Evolutionary conservation across 1,140 invertebrate genomes (phyloP).

Genomic region (Neodiprion pinetum): DNA sequence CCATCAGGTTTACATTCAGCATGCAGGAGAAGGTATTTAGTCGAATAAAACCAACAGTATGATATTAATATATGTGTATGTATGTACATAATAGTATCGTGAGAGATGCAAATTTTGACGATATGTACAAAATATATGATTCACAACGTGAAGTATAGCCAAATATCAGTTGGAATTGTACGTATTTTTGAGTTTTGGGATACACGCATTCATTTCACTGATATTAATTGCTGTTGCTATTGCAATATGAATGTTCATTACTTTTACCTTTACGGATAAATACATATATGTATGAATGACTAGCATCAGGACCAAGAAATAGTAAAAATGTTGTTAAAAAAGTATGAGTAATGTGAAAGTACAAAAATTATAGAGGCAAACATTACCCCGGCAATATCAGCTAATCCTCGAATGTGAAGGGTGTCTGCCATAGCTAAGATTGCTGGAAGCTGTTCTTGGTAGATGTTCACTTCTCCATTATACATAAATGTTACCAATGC

Average conservation of each 20-base stretch:
- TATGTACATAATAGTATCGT: background rate
- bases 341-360: constrained; percentile 18
- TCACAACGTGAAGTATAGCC: too few relatives aligned
- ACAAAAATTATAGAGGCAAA: constrained; percentile 9
- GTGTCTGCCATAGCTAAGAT: constrained; percentile 84
- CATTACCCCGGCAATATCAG: constrained; percentile 77
- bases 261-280: too few relatives aligned
- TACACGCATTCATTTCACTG: too few relatives aligned
- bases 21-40: background rate
- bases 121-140: too few relatives aligned
- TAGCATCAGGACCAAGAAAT: background rate
- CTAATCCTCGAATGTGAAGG: constrained; percentile 85
- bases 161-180: too few relatives aligned
- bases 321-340: constrained; percentile 9
- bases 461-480: constrained; percentile 88
- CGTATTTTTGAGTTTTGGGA: too few relatives aligned
- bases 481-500: constrained; percentile 92
- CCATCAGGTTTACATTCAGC: background rate
- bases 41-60: background rate
- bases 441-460: constrained; percentile 80
- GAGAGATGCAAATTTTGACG: too few relatives aligned
- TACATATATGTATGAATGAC: too few relatives aligned
- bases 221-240: too few relatives aligned
- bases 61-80: background rate
- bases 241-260: too few relatives aligned